Percentiles rank a stretch among this genome's conserved stretches.
phyloP scores from a whole-genome alignment of 2,888 invertebrate species.

The Tinea trinotella region DNA sequence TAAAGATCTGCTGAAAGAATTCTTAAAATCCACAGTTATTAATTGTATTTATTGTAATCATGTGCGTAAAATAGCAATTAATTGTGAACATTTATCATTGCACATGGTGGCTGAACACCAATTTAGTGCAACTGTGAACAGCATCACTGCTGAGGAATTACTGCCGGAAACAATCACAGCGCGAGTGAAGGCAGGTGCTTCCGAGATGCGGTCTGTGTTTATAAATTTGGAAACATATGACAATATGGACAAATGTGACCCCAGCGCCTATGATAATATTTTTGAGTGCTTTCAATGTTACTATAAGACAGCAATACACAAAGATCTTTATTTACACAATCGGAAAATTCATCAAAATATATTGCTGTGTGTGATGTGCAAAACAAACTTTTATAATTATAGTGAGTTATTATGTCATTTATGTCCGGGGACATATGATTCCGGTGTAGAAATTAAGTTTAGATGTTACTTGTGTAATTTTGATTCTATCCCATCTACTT shows the following conservation, averaged over 20 bases:
- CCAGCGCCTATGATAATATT: slow-evolving; percentile 74
- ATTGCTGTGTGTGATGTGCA: slow-evolving; percentile 89
- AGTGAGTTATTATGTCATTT: slow-evolving; percentile 90
- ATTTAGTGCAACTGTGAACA: slow-evolving; percentile 83
- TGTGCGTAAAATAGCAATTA: slow-evolving; percentile 87
- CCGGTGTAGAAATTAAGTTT: slow-evolving; percentile 78
- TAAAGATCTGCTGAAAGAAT: slow-evolving; percentile 80
- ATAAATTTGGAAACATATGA: slow-evolving; percentile 83
- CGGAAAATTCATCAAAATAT: slow-evolving; percentile 88
- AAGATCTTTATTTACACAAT: slow-evolving; percentile 89
- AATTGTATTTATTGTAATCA: slow-evolving; percentile 89
- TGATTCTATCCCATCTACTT: slow-evolving; percentile 86
- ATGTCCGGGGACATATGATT: slow-evolving; percentile 83
- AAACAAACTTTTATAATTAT: slow-evolving; percentile 88
- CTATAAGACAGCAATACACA: slow-evolving; percentile 82
- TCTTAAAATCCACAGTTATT: slow-evolving; percentile 77
- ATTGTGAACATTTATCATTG: slow-evolving; percentile 83
- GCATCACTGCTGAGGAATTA: slow-evolving; percentile 82
- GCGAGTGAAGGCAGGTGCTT: slow-evolving; percentile 74
- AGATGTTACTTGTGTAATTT: slow-evolving; percentile 87
- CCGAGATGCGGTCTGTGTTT: slow-evolving; percentile 74
- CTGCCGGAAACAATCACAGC: slow-evolving; percentile 79
- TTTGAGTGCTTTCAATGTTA: slow-evolving; percentile 92
- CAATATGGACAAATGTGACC: slow-evolving; percentile 70
- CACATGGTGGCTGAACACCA: slow-evolving; percentile 87